Evolutionary conservation across 2,113 vertebrate genomes (phyloP).

Genomic region (Perca flavescens): DNA sequence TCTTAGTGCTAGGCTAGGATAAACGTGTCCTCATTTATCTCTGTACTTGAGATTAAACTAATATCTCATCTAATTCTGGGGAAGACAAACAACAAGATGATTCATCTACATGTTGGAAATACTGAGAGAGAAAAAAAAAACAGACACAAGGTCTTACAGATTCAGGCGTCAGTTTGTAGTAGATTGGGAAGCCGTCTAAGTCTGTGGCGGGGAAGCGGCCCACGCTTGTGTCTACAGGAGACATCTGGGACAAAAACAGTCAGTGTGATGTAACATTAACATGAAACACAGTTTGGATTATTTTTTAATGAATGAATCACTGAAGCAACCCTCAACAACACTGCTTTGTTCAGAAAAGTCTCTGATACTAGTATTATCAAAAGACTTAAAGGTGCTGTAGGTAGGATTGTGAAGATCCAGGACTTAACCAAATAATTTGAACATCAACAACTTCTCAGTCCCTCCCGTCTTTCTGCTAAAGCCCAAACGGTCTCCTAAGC

Average conservation of each 20-base stretch:
- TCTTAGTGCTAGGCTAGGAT: not conserved
- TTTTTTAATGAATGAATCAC: not conserved
- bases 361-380: not conserved
- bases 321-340: not conserved
- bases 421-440: no score
- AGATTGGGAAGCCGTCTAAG: not conserved
- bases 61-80: not conserved
- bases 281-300: not conserved
- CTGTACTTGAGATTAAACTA: not conserved
- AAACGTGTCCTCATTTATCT: not conserved
- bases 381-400: not conserved
- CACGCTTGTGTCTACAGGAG: constrained; percentile 9
- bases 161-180: constrained; percentile 61
- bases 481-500: no score
- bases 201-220: constrained; percentile 40
- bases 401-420: no score
- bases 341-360: not conserved
- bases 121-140: not conserved
- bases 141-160: constrained; percentile 34
- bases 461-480: no score
- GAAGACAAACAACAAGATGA: not conserved
- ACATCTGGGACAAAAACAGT: constrained; percentile 48
- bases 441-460: no score
- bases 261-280: not conserved
- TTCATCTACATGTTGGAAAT: not conserved